Base-by-base conservation (phyloP, 2,888 invertebrate species). In the Tetheella fluctuosa region DNA sequence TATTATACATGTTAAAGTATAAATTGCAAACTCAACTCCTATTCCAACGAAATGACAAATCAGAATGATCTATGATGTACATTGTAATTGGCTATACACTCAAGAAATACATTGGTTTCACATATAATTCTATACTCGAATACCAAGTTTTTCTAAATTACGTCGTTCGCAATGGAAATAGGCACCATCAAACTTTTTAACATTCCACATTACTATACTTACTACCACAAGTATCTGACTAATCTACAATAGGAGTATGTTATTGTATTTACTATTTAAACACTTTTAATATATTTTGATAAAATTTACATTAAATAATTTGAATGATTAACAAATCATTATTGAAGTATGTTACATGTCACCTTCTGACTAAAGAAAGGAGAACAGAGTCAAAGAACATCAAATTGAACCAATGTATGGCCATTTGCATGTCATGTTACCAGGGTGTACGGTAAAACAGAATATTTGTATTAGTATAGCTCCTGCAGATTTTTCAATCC, bases 281-380 rank as follows among this genome's bases (percentile, higher is more conserved):
- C 15, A 30, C 62, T 54, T 59, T 64, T 63, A 15, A 23, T 25
- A 7, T 64, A 42, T 55, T 56, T 37, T 62, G 12, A 34, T 34
- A 37, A 13, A 37, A 2, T 15, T 15, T 37, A 15, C 37, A 37
- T 15, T 10, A 52, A 69, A 61, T 59, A 42, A 28, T 37, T 42
- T 54, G 59, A 64, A 64, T 61, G 23, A 70, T 64, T 72, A 72
- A 73, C 62, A 54, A 37, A 59, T 57, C 57, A 56, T 68, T 69
- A 61, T 67, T 69, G 61, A 69, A 87, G 79, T 88, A 80, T 90
- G 88, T 90, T 90, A 73, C 90, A 90, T 90, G 86, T 88, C 74
- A 77, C 70, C 80, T 73, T 81, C 80, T 83, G 81, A 82, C 76
- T 79, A 77, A 79, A 77, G 83, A 79, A 79, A 68, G 82, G 78